Base-by-base conservation (phyloP, 1,140 invertebrate species). In the Mamestra configurata region DNA sequence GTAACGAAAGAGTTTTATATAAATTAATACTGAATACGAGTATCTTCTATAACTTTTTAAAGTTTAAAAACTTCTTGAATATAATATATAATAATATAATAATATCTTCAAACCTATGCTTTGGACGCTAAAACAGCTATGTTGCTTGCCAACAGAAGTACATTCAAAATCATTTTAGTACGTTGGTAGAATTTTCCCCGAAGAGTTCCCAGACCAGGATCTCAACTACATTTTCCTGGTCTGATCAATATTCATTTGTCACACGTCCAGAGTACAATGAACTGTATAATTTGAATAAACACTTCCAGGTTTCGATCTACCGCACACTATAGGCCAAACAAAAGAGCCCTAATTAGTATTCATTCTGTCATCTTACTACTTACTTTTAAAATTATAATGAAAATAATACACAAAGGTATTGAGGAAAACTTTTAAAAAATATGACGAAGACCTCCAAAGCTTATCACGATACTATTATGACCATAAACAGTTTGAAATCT, bases 231-330 rank as follows among this genome's bases (percentile, higher is more conserved):
- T 53, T 53, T 53, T 53, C 51, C 51, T 11, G 18, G n/a, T 0
- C 7, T 53, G 2, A 8, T 10, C 8, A 13, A 53, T 13, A 24
- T 11, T 55, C 4, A 55, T 55, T 8, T 20, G 6, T 20, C 18
- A 37, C 59, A 64, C 59, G 59, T 64, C 35, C 59, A 18, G 8
- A 64, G 59, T 64, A 40, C 35, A 64, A 11, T 40, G 59, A 11
- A 64, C 59, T 37, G 59, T 20, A 49, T n/a, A 49, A n/a, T 7
- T n/a, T 13, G 3, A 20, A 20, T 53, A 11, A 53, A 13, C 11
- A 24, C 10, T 24, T 8, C 43, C 1, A 22, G 8, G 2, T 24
- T n/a, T 11, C 2, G 13, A 3, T 13, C 18, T 11, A 10, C 0
- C 3, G 8, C 2, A 18, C 7, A 55, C n/a, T 46, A 24, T n/a